phyloP scores from a whole-genome alignment of 2,113 vertebrate genomes.

The Aptenodytes patagonicus region DNA sequence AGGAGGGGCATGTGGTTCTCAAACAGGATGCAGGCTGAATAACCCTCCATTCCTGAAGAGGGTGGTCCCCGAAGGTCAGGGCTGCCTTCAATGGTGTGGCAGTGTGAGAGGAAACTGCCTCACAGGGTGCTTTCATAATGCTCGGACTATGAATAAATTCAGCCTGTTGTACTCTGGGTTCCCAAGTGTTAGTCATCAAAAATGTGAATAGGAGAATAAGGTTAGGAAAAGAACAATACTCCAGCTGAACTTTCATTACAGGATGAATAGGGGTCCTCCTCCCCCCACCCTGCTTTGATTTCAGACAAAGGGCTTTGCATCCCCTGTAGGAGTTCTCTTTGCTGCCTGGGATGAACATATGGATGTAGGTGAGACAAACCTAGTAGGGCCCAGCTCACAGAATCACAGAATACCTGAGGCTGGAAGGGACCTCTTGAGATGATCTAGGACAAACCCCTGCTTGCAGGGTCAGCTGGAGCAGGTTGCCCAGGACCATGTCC shows the following conservation, averaged over 20 bases:
- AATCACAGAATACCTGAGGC: not conserved
- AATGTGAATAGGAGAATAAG: conserved; percentile 8
- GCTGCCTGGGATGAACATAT: not conserved
- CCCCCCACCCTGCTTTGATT: not conserved
- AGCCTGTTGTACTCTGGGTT: not conserved
- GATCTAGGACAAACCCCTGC: not conserved
- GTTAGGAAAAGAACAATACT: conserved; percentile 21
- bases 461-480: not conserved
- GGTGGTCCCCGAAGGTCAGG: conserved; percentile 61
- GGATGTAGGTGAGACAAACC: not conserved
- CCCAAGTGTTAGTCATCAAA: conserved; percentile 16
- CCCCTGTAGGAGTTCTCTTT: not conserved
- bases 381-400: not conserved
- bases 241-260: not conserved
- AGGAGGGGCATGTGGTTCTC: not conserved
- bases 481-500: not conserved
- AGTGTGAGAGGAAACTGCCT: conserved; percentile 50
- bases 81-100: conserved; percentile 50
- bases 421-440: not conserved
- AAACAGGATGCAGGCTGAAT: conserved; percentile 63
- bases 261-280: not conserved
- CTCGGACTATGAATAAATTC: conserved; percentile 10
- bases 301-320: not conserved
- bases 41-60: conserved; percentile 50
- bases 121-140: conserved; percentile 41